These are phyloP conservation scores for Hyles vespertilio DNA, from an alignment of 1,140 invertebrate species.

Conservation along the genomic window DNA sequence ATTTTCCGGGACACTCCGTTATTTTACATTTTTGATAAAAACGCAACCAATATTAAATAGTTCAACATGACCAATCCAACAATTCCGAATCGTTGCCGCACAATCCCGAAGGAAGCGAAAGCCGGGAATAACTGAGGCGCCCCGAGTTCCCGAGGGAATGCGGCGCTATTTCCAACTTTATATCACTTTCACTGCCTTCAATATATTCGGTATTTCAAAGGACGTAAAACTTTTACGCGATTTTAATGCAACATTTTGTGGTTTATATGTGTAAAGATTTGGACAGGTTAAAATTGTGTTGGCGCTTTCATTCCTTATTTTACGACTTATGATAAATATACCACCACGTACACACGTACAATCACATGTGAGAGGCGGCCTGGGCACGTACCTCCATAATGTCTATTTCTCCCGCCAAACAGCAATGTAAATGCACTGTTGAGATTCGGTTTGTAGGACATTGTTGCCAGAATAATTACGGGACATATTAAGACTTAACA, in stretches of 20 bases:
- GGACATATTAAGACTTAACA: no score
- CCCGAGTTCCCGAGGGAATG: constrained; percentile 6
- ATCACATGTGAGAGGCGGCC: no score
- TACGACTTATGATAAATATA: no score
- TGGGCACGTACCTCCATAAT: no score
- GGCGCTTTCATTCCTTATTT: neutral
- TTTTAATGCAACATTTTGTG: neutral
- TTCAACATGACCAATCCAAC: constrained; percentile 1
- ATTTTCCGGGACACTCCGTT: neutral
- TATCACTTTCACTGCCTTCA: constrained; percentile 7
- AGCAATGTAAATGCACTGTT: no score
- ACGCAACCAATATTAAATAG: no score
- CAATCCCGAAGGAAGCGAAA: neutral
- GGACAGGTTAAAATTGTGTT: neutral
- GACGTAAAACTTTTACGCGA: neutral
- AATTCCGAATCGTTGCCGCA: neutral
- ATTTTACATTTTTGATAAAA: neutral
- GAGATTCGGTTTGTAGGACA: no score
- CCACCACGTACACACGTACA: no score
- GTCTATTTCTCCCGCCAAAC: no score
- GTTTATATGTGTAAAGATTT: neutral
- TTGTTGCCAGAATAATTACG: no score
- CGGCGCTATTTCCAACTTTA: constrained; percentile 4
- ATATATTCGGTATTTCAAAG: neutral
- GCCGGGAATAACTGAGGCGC: constrained; percentile 5